A percentile compares a stretch with the other conserved stretches of the same genome.
Evolutionary conservation across 2,113 vertebrate genomes (phyloP).

Genomic region (Pleuronectes platessa): DNA sequence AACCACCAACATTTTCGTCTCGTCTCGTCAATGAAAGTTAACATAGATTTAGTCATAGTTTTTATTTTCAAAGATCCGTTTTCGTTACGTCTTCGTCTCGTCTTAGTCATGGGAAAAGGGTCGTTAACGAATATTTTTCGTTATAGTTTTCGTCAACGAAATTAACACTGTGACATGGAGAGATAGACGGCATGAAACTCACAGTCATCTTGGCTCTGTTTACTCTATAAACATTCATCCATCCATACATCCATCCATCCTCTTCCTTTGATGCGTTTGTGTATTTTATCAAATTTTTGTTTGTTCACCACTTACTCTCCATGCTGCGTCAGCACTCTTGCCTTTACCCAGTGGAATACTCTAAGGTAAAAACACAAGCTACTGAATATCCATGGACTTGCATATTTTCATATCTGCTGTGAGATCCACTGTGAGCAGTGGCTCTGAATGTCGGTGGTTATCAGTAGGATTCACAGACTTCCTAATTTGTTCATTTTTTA

Average conservation of each 20-base stretch:
- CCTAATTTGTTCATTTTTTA: background rate
- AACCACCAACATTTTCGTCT: too few relatives aligned
- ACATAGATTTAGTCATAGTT: too few relatives aligned
- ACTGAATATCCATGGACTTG: constrained; percentile 31
- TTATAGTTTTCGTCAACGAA: too few relatives aligned
- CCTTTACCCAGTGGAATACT: constrained; percentile 80
- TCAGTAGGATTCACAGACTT: too few relatives aligned
- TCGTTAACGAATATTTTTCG: too few relatives aligned
- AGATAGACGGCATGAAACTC: background rate
- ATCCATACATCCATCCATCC: background rate
- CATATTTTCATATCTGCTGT: constrained; percentile 27
- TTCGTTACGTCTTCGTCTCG: too few relatives aligned
- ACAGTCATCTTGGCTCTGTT: background rate
- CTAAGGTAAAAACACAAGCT: constrained; percentile 74
- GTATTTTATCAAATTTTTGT: constrained; percentile 76
- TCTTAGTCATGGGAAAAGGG: too few relatives aligned
- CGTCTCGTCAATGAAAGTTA: too few relatives aligned
- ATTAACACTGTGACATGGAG: background rate
- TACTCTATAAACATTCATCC: background rate
- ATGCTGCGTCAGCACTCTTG: constrained; percentile 81
- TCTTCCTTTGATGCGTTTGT: constrained; percentile 70
- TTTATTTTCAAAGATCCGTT: too few relatives aligned
- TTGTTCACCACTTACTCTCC: constrained; percentile 76
- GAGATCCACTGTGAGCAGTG: constrained; percentile 13
- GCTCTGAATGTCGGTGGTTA: background rate